phyloP scores from a whole-genome alignment of 2,113 vertebrate genomes.

The Chaetura pelagica region DNA sequence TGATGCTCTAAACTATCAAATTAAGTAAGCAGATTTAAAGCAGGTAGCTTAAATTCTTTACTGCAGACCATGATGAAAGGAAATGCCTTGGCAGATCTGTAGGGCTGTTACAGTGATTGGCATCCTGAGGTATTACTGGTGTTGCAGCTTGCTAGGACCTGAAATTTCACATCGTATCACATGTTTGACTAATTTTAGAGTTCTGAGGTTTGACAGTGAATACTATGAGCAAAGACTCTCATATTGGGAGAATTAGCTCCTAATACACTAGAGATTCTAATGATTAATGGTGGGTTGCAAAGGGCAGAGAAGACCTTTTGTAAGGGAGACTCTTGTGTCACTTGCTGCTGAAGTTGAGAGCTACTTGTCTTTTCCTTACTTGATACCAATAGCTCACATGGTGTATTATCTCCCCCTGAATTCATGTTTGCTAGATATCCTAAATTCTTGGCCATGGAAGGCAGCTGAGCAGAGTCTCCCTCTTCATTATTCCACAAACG shows the following conservation, averaged over 20 bases:
- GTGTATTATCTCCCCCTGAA: neutral
- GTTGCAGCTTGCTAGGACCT: neutral
- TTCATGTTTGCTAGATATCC: neutral
- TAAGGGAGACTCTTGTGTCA: neutral
- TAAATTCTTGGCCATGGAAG: neutral
- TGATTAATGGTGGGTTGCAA: neutral
- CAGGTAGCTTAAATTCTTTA: conserved; percentile 19
- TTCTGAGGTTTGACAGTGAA: neutral
- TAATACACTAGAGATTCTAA: neutral
- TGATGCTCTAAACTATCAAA: neutral
- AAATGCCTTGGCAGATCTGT: neutral
- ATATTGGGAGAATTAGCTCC: neutral
- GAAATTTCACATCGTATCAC: neutral
- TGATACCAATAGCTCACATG: neutral
- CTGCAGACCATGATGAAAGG: neutral
- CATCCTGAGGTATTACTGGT: neutral
- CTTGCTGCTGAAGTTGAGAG: neutral
- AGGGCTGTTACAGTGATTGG: neutral
- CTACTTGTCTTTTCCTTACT: neutral
- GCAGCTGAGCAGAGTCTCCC: neutral
- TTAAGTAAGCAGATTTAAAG: conserved; percentile 24
- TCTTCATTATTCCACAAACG: neutral
- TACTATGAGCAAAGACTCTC: neutral
- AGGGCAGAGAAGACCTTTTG: neutral
- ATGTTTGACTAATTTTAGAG: neutral